Base-by-base conservation (phyloP, 2,888 invertebrate species). In the Morinoia aosen region DNA sequence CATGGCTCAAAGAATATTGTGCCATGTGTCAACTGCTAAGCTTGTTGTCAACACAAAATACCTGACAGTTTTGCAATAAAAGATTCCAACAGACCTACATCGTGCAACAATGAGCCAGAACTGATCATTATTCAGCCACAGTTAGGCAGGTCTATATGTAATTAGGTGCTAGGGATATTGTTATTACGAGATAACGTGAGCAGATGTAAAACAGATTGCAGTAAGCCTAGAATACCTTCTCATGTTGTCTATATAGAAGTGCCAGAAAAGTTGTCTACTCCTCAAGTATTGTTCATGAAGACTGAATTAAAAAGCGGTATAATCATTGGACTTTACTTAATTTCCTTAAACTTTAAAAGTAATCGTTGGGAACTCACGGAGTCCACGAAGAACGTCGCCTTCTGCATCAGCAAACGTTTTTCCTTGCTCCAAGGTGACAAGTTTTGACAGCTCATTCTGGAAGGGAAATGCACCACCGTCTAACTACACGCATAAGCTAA, bases 321-420 rank as follows among this genome's bases (percentile, higher is more conserved):
- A 76, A 33, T 76, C 19, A 76, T 76, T 76, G 76, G 2, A 33
- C 7, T 19, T 76, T 33, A 76, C 76, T 25, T 76, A 76, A 76
- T 19, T 76, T 33, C 8, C 76, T 25, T 76, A 76, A 76, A 19
- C 8, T 33, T 76, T 76, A 10, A 3, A 76, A 33, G 48, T 40
- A 40, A 90, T 39, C 90, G 33, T 25, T 4, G 33, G 3, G 19
- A 64, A 98, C 98, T 98, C 98, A 99, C 99, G 99, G 96, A 99
- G 98, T 96, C 99, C 99, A 97, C 99, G 98, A 96, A 99, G 98
- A 5, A 99, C 99, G 97, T 99, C 99, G 88, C 99, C 99, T 97
- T 99, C 99, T 0, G 99, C 99, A 97, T 99, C 99, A 25, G 98
- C 98, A 96, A 99, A 97, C 0, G 99, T 99, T 97, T 99, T 99